phyloP scores from a whole-genome alignment of 2,888 invertebrate species.

The Papilio gigon region DNA sequence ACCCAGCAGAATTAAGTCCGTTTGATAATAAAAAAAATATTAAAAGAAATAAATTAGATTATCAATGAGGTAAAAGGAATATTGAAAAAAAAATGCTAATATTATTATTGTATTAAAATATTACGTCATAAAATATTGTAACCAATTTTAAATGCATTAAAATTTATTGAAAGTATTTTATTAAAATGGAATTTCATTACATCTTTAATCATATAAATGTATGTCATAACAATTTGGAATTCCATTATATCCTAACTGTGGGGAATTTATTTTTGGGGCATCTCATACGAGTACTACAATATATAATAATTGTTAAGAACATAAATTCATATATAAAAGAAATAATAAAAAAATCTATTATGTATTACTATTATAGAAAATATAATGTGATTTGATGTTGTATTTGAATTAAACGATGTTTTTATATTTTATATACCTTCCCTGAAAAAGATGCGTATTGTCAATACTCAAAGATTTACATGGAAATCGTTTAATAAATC shows the following conservation, averaged over 20 bases:
- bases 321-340: constrained; percentile 68
- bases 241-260: neutral
- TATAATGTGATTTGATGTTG: constrained; percentile 83
- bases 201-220: constrained; percentile 51
- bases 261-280: constrained; percentile 47
- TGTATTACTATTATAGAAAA: constrained; percentile 80
- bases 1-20: constrained; percentile 75
- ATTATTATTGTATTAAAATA: constrained; percentile 35
- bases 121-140: constrained; percentile 38
- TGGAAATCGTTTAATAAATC: neutral
- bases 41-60: constrained; percentile 43
- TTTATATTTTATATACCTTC: constrained; percentile 77
- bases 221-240: constrained; percentile 27
- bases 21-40: constrained; percentile 61
- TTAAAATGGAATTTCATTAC: constrained; percentile 61
- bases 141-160: neutral
- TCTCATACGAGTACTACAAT: constrained; percentile 58
- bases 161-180: constrained; percentile 59
- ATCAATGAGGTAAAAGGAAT: neutral
- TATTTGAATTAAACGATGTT: constrained; percentile 81
- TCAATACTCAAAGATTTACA: constrained; percentile 43
- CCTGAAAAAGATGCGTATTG: constrained; percentile 55
- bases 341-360: constrained; percentile 64
- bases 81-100: constrained; percentile 15
- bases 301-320: constrained; percentile 63